Evolutionary conservation across 2,113 vertebrate species (phyloP).

Genomic region (Cavia porcellus): DNA sequence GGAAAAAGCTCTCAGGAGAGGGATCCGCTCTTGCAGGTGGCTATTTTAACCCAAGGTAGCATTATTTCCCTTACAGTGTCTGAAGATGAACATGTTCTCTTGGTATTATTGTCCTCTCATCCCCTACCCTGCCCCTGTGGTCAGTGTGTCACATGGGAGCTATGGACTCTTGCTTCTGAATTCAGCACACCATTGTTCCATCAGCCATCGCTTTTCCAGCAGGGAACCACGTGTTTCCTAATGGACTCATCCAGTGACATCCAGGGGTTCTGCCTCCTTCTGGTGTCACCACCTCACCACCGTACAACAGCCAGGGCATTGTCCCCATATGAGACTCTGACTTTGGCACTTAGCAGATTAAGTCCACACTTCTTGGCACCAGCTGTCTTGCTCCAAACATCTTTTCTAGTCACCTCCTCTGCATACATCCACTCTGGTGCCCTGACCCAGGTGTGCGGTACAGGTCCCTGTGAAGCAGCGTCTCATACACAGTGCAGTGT

Average conservation of each 20-base stretch:
- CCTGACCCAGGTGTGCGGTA: neutral
- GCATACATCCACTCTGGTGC: neutral
- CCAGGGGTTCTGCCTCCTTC: neutral
- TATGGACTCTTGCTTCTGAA: neutral
- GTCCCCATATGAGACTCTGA: no score
- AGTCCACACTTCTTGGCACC: neutral
- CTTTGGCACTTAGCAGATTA: neutral
- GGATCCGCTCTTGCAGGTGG: neutral
- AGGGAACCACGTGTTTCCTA: neutral
- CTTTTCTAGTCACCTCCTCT: neutral
- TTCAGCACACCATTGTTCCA: neutral
- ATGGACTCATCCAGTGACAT: no score
- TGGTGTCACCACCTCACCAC: no score
- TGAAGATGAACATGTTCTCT: neutral
- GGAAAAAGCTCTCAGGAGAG: neutral
- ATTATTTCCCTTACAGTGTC: fast-evolving
- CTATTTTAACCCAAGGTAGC: neutral
- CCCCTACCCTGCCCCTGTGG: neutral
- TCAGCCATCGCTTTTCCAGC: neutral
- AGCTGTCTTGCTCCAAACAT: neutral
- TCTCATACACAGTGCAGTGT: neutral
- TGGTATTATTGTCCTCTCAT: no score
- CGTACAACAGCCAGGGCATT: neutral
- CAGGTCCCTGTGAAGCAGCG: neutral
- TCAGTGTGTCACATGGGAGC: fast-evolving